Base-by-base conservation (phyloP, 2,888 invertebrate species). In the Drosophila differens region DNA sequence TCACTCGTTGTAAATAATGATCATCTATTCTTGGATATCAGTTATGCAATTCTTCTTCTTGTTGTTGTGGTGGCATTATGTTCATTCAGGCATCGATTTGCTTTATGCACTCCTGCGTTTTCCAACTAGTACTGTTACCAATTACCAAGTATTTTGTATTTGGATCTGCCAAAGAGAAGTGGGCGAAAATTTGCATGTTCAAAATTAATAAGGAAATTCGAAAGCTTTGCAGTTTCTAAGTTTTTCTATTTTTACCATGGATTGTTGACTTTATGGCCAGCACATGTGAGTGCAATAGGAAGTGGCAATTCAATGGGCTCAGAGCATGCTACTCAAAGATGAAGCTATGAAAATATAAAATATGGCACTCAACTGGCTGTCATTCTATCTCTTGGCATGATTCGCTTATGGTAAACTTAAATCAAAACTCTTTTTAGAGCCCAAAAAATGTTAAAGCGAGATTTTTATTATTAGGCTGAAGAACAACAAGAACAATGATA, bases 121-220 rank as follows among this genome's bases (percentile, higher is more conserved):
- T 66, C 54, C 67, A 68, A 73, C 70, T 69, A 44, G 68, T 49
- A 66, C 68, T 87, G 85, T 85, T 87, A 79, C 60, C 82, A 80
- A 81, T 85, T 79, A 79, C 64, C 82, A 78, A 79, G 62, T 71
- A 25, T 44, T 52, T 78, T 39, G 30, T n/a, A 25, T 44, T 52
- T 67, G 71, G 58, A 49, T 76, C 76, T 82, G 81, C 44, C 49
- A 65, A 47, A 41, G 71, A 79, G 55, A 80, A 89, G 75, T 70
- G 55, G 73, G 87, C 71, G 62, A 76, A 82, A 87, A 87, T 86
- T 87, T 89, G 81, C 88, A 91, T 90, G 85, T 60, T 61, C 58
- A 68, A 72, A 64, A 78, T 82, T 82, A 89, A 89, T 90, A 78
- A 89, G 84, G 84, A 84, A 82, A 75, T 66, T 65, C 49, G 51